A percentile compares a stretch with the other conserved stretches of the same genome.
Conservation (phyloP, 2,797 vertebrate genomes). For the Ceryle rudis region DNA sequence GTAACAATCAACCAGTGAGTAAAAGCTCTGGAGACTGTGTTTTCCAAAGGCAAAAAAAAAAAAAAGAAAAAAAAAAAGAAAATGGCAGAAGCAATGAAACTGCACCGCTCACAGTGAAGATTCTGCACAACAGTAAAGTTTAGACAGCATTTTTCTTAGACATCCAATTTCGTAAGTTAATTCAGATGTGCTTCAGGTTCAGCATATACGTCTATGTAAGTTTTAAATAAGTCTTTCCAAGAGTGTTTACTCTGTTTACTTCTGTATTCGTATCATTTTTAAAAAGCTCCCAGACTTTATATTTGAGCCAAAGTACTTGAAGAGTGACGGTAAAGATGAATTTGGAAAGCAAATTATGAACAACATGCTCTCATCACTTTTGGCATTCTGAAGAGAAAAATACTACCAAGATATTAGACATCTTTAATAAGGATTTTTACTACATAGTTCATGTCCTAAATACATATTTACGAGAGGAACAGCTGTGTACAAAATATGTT, state of each 20-base stretch:
- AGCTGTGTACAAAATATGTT: constrained; percentile 75
- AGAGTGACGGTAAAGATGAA: constrained; percentile 43
- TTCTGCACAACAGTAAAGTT: constrained; percentile 29
- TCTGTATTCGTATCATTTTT: background rate
- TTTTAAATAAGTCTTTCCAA: background rate
- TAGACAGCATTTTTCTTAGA: constrained; percentile 51
- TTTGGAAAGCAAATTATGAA: constrained; percentile 62
- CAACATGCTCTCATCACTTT: constrained; percentile 55
- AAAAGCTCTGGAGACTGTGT: constrained; percentile 3
- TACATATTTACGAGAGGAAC: constrained; percentile 75
- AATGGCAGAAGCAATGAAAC: constrained; percentile 12
- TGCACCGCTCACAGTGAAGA: constrained; percentile 46
- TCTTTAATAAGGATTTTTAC: constrained; percentile 75
- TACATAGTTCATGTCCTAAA: constrained; percentile 73
- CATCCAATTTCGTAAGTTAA: background rate
- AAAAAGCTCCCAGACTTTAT: constrained; percentile 6
- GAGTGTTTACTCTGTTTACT: constrained; percentile 2
- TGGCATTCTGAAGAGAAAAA: constrained; percentile 72
- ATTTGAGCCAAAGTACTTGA: constrained; percentile 43
- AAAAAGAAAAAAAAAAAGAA: background rate
- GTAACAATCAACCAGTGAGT: constrained; percentile 7
- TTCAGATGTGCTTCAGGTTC: constrained; percentile 3
- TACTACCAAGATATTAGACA: constrained; percentile 69
- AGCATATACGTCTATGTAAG: background rate
- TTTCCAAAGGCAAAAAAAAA: background rate